Percentiles rank a stretch among this genome's conserved stretches.
These are phyloP conservation scores for Drosophila nigricruria DNA, from an alignment of 2,888 invertebrate genomes.

Conservation along the genomic window DNA sequence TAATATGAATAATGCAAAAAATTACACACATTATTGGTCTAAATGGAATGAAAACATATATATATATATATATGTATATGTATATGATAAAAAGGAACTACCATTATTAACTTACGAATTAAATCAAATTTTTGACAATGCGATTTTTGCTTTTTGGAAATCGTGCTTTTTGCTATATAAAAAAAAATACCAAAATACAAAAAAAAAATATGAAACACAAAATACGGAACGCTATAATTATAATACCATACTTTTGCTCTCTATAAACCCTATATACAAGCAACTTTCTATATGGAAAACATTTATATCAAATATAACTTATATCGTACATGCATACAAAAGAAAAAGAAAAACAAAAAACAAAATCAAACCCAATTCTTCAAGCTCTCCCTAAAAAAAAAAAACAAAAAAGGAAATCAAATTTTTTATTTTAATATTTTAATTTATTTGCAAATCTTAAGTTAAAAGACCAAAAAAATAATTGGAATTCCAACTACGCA, in stretches of 20 bases:
- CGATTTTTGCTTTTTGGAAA: conserved; percentile 81
- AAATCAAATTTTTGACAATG: conserved; percentile 75
- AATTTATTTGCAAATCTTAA: conserved; percentile 43
- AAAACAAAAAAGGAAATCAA: not conserved
- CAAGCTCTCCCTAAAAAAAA: conserved; percentile 38
- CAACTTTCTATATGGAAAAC: conserved; percentile 65
- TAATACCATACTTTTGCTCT: conserved; percentile 71
- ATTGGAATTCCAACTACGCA: conserved; percentile 59
- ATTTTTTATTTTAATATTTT: conserved; percentile 6
- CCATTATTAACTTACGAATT: conserved; percentile 72
- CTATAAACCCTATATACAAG: conserved; percentile 75
- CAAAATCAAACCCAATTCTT: conserved; percentile 29
- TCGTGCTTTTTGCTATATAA: conserved; percentile 77
- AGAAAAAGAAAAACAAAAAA: not conserved
- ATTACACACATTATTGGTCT: conserved; percentile 55
- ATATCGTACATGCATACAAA: conserved; percentile 51
- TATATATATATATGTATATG: conserved; percentile 5
- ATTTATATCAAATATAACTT: conserved; percentile 60
- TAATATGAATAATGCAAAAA: conserved; percentile 38
- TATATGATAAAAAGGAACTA: conserved; percentile 48
- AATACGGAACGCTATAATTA: conserved; percentile 61
- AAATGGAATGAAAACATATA: conserved; percentile 36
- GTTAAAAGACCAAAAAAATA: conserved; percentile 39
- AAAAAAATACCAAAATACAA: conserved; percentile 11
- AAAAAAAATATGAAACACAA: conserved; percentile 36